Conservation (phyloP, 2,797 vertebrate genomes). For the Gallirallus australis region DNA sequence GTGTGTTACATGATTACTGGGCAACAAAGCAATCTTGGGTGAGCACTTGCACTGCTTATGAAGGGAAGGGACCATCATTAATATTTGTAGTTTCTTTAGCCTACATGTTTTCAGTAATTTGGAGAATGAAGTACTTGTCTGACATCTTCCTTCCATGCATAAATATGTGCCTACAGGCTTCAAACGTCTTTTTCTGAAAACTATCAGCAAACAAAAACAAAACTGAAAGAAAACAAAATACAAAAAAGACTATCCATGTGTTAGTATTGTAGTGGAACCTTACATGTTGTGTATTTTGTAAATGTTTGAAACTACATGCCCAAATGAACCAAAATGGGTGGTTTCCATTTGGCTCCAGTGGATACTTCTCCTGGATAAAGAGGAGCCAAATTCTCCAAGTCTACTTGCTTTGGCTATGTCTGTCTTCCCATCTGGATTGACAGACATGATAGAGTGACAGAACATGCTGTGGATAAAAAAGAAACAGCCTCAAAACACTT, state of each 20-base stretch:
- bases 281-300: not conserved
- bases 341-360: not conserved
- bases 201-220: constrained; percentile 7
- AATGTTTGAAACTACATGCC: not conserved
- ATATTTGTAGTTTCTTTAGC: not conserved
- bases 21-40: too few species aligned
- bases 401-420: constrained; percentile 6
- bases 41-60: too few species aligned
- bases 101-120: constrained; percentile 16
- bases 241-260: not conserved
- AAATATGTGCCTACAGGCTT: constrained; percentile 11
- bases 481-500: constrained; percentile 14
- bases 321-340: not conserved
- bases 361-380: not conserved
- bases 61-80: not conserved
- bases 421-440: constrained; percentile 5
- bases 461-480: not conserved
- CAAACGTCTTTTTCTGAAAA: not conserved
- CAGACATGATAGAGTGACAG: not conserved
- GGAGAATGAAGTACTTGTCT: constrained; percentile 6
- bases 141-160: not conserved
- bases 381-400: not conserved
- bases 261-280: not conserved
- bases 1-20: too few species aligned
- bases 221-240: not conserved